phyloP scores from a whole-genome alignment of 1,140 invertebrate species.

The Drosophila lacteicornis region DNA sequence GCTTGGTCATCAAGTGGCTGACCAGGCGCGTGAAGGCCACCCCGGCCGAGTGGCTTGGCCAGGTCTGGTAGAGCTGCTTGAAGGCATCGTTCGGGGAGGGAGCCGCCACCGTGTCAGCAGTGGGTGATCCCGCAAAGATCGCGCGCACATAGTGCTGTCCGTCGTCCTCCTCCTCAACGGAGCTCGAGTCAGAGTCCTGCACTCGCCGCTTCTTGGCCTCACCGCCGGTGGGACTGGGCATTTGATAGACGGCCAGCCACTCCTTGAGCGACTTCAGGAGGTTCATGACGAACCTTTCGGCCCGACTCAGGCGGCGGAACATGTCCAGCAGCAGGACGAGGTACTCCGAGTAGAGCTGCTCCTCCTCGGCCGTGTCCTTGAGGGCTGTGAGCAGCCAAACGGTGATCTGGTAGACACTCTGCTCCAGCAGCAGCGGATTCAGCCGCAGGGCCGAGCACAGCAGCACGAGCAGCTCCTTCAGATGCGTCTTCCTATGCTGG shows the following conservation, averaged over 20 bases:
- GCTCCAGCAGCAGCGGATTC: conserved; percentile 78
- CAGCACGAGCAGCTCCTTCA: conserved; percentile 52
- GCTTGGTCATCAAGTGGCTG: conserved; percentile 70
- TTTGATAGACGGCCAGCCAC: conserved; percentile 47
- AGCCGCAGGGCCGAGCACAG: conserved; percentile 65
- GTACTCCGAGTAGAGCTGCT: conserved; percentile 65
- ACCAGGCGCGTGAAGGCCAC: conserved; percentile 68
- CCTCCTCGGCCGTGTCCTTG: conserved; percentile 41
- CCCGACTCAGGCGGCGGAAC: conserved; percentile 69
- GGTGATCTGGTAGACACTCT: conserved; percentile 69
- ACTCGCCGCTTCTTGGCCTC: conserved; percentile 6
- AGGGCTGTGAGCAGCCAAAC: conserved; percentile 59
- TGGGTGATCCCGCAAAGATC: background rate
- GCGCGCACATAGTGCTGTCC: conserved; percentile 12
- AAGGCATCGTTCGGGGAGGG: conserved; percentile 19
- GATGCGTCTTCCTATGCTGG: conserved; percentile 3
- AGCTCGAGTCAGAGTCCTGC: background rate
- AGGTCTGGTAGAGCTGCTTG: conserved; percentile 53
- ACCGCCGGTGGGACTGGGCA: background rate
- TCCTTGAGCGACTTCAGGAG: conserved; percentile 65
- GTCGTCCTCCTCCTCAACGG: background rate
- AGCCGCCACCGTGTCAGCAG: no score
- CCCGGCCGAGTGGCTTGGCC: conserved; percentile 68
- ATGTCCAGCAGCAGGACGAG: conserved; percentile 72
- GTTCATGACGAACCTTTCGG: conserved; percentile 74